Conservation (phyloP, 2,888 invertebrate genomes). For the Litoditis marina region DNA sequence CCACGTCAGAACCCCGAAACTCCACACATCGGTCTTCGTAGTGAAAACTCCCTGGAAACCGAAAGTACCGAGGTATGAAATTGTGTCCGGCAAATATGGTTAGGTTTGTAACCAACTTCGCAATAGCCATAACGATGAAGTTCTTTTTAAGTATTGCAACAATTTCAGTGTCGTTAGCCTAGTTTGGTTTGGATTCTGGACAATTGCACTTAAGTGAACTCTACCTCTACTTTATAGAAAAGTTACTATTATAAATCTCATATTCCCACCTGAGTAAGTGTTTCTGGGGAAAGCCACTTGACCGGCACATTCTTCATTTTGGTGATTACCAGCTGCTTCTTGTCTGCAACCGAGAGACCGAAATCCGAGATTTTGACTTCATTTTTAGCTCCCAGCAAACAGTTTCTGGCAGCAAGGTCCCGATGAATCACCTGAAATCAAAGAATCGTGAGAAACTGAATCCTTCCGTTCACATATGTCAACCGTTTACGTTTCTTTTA, state of each 20-base stretch:
- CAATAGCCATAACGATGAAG: not conserved
- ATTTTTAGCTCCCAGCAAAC: conserved; percentile 18
- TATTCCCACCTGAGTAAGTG: conserved; percentile 23
- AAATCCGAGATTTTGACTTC: conserved; percentile 35
- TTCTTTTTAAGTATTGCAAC: too few species aligned
- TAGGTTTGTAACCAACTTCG: not conserved
- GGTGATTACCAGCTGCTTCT: conserved; percentile 28
- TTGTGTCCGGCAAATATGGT: too few species aligned
- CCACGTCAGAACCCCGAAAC: conserved; percentile 38
- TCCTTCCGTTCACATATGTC: too few species aligned
- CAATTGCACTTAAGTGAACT: too few species aligned
- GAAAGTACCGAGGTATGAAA: too few species aligned
- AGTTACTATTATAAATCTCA: too few species aligned
- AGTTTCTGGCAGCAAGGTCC: conserved; percentile 32
- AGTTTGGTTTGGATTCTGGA: too few species aligned
- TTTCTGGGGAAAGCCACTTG: conserved; percentile 48
- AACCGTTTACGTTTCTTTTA: too few species aligned
- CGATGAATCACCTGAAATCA: conserved; percentile 28
- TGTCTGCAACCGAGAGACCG: conserved; percentile 28
- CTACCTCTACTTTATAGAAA: too few species aligned
- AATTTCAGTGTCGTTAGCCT: too few species aligned
- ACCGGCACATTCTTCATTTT: conserved; percentile 41
- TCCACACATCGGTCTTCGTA: conserved; percentile 47
- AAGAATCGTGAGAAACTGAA: too few species aligned
- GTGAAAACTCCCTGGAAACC: conserved; percentile 34